Conservation (phyloP, 2,797 vertebrate species). For the Miichthys miiuy region DNA sequence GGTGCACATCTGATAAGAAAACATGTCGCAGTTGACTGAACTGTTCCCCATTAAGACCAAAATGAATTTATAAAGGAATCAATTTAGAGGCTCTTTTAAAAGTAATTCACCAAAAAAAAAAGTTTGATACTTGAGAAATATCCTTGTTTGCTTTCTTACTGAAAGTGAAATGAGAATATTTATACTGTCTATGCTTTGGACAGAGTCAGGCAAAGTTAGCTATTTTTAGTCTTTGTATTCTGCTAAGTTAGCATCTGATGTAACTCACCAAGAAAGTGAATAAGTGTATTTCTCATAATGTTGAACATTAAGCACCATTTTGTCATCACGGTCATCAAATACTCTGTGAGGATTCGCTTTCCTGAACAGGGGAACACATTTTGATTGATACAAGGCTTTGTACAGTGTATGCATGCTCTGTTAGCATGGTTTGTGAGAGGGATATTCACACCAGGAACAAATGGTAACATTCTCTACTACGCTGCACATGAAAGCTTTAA, state of each 20-base stretch:
- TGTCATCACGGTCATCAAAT: not conserved
- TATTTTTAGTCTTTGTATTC: not conserved
- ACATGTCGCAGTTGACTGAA: conserved; percentile 26
- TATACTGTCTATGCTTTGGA: not conserved
- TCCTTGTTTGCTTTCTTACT: not conserved
- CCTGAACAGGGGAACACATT: not conserved
- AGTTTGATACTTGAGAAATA: not conserved
- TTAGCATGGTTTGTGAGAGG: not conserved
- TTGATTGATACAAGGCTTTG: not conserved
- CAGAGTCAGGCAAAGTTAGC: not conserved
- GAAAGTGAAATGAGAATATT: not conserved
- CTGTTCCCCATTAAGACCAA: conserved; percentile 14
- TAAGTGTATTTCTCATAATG: not conserved
- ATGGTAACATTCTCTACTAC: not conserved
- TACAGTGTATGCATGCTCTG: not conserved
- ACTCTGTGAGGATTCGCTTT: not conserved
- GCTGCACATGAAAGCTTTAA: conserved; percentile 11
- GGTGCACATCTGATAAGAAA: conserved; percentile 38
- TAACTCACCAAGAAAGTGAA: not conserved
- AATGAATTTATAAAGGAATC: not conserved
- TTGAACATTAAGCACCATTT: not conserved
- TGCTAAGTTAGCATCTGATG: not conserved
- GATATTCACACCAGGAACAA: conserved; percentile 5
- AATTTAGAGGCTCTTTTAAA: not conserved
- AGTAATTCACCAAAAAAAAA: not conserved